Evolutionary conservation across 92 coral and sea anemone genomes (phyloP).

Genomic region (Plumapathes pennacea): DNA sequence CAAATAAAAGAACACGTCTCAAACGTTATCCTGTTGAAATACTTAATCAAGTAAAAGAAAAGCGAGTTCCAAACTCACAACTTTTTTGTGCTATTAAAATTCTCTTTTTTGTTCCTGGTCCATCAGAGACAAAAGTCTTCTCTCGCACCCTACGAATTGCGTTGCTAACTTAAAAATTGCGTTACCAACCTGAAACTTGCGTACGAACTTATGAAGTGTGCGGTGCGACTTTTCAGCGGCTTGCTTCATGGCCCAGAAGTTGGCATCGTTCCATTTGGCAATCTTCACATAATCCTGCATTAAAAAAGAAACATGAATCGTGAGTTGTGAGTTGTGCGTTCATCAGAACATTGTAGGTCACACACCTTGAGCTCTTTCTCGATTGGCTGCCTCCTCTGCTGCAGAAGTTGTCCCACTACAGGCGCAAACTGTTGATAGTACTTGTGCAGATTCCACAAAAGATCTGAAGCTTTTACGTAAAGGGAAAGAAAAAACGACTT

Average conservation of each 20-base stretch:
- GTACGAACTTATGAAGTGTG: slow-evolving; percentile 82
- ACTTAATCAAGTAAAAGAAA: no score
- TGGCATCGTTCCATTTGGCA: slow-evolving; percentile 96
- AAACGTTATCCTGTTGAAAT: no score
- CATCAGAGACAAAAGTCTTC: no score
- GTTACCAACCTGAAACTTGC: slow-evolving; percentile 92
- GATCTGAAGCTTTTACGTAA: slow-evolving; percentile 50
- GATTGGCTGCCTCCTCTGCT: slow-evolving; percentile 73
- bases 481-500: no score
- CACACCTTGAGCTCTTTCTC: slow-evolving; percentile 96
- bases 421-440: slow-evolving; percentile 86
- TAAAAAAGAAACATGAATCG: neutral
- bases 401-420: slow-evolving; percentile 38
- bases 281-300: slow-evolving; percentile 89
- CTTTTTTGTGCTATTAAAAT: no score
- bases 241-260: slow-evolving; percentile 99
- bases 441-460: slow-evolving; percentile 66
- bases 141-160: no score
- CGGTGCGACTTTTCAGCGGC: slow-evolving; percentile 93
- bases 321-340: no score
- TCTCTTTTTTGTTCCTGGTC: no score
- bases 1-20: neutral
- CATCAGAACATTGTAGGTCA: neutral
- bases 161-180: no score
- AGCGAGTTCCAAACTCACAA: no score